Base-by-base conservation (phyloP, 2,797 vertebrate species). In the Gymnoscopelus microlampas region DNA sequence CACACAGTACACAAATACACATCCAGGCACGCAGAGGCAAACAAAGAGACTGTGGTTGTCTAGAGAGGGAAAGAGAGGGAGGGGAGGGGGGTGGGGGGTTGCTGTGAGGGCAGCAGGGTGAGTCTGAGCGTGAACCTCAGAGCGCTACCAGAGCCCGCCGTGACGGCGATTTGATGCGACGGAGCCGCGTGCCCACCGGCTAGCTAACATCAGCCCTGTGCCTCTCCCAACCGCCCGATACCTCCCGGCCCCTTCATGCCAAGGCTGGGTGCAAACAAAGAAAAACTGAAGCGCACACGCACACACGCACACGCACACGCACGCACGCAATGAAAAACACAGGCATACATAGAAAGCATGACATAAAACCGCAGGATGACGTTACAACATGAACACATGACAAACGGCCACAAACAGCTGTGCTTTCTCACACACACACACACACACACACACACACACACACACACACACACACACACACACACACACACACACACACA, bases 101-200 rank as follows among this genome's bases (percentile, higher is more conserved):
- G 44, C 53, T 1, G 49, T 12, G 24, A 74, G 80, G 74, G 72
- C 71, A 74, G 44, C 75, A 78, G 76, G 68, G 15, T 73, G 76
- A 77, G 74, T 49, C 54, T 15, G 71, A 76, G 73, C 60, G 68
- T 75, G 70, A 50, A 49, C 3, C 39, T 81, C 84, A 79, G 71
- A 59, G 61, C 29, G n/a, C 66, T 79, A 73, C 76, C 83, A 84
- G 82, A 86, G 74, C 71, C 47, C 54, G 53, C 68, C 15, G 67
- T 88, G 87, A 93, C 87, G 87, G 76, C 79, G 71, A 94, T 93
- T 15, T 77, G 89, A 93, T 92, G 88, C 72, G 92, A 93, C 91
- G 90, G 88, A 85, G 79, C 74, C 70, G 61, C 55, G 74, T 86
- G 81, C 89, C 91, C 90, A 89, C 76, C 80, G 88, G 91, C 90